These are phyloP conservation scores for Morpho helenor DNA, from an alignment of 2,888 invertebrate genomes.

Conservation along the genomic window DNA sequence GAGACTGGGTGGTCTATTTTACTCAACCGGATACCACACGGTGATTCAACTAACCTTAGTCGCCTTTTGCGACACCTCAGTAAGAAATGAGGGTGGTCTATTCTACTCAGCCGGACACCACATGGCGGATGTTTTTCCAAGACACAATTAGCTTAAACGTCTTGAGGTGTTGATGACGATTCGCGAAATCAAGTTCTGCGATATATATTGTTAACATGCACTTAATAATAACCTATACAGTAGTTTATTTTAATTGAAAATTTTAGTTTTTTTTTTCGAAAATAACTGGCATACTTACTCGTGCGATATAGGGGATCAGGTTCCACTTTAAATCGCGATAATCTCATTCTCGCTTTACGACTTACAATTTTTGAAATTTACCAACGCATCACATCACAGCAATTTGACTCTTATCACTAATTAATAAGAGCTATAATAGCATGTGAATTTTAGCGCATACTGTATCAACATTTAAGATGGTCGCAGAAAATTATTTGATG, in stretches of 20 bases:
- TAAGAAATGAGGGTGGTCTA: no score
- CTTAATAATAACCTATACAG: no score
- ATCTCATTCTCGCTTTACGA: conserved; percentile 30
- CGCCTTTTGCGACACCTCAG: no score
- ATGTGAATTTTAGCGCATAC: neutral
- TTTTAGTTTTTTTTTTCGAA: conserved; percentile 16
- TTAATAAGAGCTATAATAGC: conserved; percentile 17
- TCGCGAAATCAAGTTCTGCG: no score
- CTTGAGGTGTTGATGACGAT: no score
- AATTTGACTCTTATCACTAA: conserved; percentile 13
- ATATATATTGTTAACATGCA: no score
- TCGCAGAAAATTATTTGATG: conserved; percentile 33
- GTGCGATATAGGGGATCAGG: conserved; percentile 29
- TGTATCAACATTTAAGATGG: conserved; percentile 10
- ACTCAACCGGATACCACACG: no score
- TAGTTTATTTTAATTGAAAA: conserved; percentile 21
- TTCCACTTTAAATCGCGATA: conserved; percentile 32
- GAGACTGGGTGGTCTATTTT: no score
- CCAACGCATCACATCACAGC: conserved; percentile 9
- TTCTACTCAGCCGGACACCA: no score
- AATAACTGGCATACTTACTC: conserved; percentile 29
- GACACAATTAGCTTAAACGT: no score
- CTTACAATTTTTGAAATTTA: conserved; percentile 21
- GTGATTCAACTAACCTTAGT: no score
- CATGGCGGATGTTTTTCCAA: no score